Base-by-base conservation (phyloP, 2,797 vertebrate species). In the Micropoecilia bifurca region DNA sequence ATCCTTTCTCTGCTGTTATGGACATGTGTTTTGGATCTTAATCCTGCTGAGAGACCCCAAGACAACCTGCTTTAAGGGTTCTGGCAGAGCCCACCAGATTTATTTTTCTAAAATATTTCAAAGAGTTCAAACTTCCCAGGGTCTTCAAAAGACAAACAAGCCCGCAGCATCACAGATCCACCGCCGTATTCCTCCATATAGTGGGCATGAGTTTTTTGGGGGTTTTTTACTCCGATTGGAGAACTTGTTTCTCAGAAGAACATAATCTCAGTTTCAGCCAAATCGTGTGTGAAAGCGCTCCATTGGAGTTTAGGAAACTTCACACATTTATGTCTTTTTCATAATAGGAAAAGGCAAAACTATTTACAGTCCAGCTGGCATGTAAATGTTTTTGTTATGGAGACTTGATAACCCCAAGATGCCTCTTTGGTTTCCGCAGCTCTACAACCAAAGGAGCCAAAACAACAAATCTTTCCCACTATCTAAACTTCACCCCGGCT, bases 91-190 rank as follows among this genome's bases (percentile, higher is more conserved):
- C 66, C 66, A n/a, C 4, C 13, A n/a, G 66, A 43, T 43, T 69
- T 41, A 43, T 69, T 12, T 13, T 69, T 69, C 39, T 69, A 43
- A 69, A 43, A 69, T n/a, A 14, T 69, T 69, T 69, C 66, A 69
- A 53, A 53, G 39, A 43, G 39, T 43, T 9, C 25, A 69, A 43
- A 14, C 39, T 69, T n/a, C 10, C 22, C 39, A n/a, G 12, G 36
- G 39, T 22, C 66, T 25, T 43, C 25, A 25, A 25, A 69, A 69
- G 22, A 68, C 36, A 25, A 43, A 68, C 22, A 68, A 69, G 66
- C 66, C 66, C 22, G 22, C 22, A 69, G 66, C 39, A 43, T 69
- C 22, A 69, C 39, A 69, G 39, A 43, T n/a, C 9, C 66, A 69
- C 22, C 36, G 14, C 39, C 2, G 39, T 69, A 43, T 69, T n/a